Percentiles rank a stretch among this genome's conserved stretches.
These are phyloP conservation scores for Echinometra lucunter DNA, from an alignment of 53 echinoderm and acorn worm species.

Conservation along the genomic window DNA sequence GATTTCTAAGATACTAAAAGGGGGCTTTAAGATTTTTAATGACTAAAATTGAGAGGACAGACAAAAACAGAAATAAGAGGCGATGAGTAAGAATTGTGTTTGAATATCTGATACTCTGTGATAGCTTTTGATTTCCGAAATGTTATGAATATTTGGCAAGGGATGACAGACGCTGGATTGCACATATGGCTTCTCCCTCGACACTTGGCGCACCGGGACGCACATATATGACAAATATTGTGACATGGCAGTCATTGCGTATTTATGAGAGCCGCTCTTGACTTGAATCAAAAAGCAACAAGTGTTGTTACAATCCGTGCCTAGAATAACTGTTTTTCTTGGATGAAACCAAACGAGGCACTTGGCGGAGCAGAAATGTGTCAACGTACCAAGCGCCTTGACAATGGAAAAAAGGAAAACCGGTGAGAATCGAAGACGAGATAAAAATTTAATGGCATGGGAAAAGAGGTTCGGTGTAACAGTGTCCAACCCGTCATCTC, in stretches of 20 bases:
- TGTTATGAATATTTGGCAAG: conserved; percentile 50
- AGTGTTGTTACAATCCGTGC: conserved; percentile 73
- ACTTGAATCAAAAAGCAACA: conserved; percentile 70
- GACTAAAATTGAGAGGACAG: neutral
- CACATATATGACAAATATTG: conserved; percentile 71
- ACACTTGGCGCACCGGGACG: neutral
- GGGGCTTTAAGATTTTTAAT: conserved; percentile 4
- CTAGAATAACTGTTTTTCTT: conserved; percentile 74
- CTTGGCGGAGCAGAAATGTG: conserved; percentile 68
- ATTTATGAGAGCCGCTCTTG: conserved; percentile 67
- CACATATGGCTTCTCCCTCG: conserved; percentile 50
- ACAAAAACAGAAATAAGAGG: conserved; percentile 26
- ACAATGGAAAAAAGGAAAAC: conserved; percentile 57
- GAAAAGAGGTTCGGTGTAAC: conserved; percentile 75
- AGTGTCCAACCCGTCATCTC: conserved; percentile 71
- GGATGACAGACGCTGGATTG: conserved; percentile 34
- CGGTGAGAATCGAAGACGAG: conserved; percentile 73
- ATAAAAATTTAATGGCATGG: conserved; percentile 75
- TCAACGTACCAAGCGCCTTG: conserved; percentile 61
- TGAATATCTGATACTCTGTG: conserved; percentile 45
- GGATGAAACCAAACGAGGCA: conserved; percentile 68
- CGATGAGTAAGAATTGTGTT: conserved; percentile 42
- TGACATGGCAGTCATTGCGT: conserved; percentile 66
- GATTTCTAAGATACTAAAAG: neutral
- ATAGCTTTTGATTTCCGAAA: conserved; percentile 49